Base-by-base conservation (phyloP, 2,797 vertebrate species). In the Poeciliopsis presidionis region DNA sequence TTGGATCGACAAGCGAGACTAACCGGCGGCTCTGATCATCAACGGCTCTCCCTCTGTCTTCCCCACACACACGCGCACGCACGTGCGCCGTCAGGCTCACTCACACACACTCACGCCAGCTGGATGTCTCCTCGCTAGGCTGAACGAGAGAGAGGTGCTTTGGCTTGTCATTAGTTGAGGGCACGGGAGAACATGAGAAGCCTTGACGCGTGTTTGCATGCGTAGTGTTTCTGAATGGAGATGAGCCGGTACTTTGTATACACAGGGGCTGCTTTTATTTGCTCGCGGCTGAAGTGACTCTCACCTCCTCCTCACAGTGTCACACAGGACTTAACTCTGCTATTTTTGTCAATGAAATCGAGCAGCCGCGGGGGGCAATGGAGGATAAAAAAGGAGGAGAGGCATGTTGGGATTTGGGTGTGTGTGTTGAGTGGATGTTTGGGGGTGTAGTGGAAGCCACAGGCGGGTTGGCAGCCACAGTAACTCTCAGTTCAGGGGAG, bases 191-290 rank as follows among this genome's bases (percentile, higher is more conserved):
- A 81, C 86, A 78, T 67, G 78, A 77, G 81, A 83, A 84, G 82
- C 80, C 36, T 84, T 83, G 70, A 82, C 41, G 77, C 76, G 78
- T 75, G 33, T 82, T 74, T 76, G 76, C 36, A 14, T 75, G 70
- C 73, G 67, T 45, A 20, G 53, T 72, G 75, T 74, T 70, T 86
- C 86, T 88, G 73, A 82, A 84, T 84, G 78, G 81, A 83, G 77
- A 87, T 85, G 88, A 90, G 81, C 83, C 69, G 83, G 79, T 88
- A 85, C 82, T 76, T 84, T 90, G 93, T 90, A 92, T 69, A 95
- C 93, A 95, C 91, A 95, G 94, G 96, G 95, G 95, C 94, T 93
- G 95, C 93, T 96, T 95, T 97, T 94, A 97, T 97, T 97, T 96
- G 96, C 94, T 96, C 22, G 92, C 55, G 92, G 82, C 86, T 86